phyloP scores from a whole-genome alignment of 2,888 invertebrate genomes.

The Dimorphilus gyrociliatus region DNA sequence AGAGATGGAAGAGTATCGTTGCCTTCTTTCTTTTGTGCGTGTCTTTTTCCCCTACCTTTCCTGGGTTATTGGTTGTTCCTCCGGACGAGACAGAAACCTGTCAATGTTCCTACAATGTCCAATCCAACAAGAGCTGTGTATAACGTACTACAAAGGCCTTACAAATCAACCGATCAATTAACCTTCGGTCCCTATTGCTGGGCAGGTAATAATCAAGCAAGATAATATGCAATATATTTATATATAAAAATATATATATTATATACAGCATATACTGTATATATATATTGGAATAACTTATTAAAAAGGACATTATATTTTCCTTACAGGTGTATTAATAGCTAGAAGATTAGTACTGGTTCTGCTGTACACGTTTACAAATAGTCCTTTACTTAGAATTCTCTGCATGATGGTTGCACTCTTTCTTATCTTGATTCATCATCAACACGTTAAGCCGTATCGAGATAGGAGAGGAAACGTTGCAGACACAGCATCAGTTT shows the following conservation, averaged over 20 bases:
- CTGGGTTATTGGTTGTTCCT: constrained; percentile 10
- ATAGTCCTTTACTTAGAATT: constrained; percentile 11
- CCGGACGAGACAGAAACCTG: constrained; percentile 6
- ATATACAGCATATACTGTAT: no score
- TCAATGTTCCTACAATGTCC: constrained; percentile 2
- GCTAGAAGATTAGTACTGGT: constrained; percentile 10
- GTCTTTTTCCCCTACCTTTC: constrained; percentile 12
- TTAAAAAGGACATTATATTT: no score
- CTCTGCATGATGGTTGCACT: constrained; percentile 12
- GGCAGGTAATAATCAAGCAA: no score
- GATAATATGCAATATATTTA: no score
- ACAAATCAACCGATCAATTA: constrained; percentile 8
- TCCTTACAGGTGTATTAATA: constrained; percentile 12
- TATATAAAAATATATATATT: no score
- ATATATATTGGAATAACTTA: no score
- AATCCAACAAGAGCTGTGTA: constrained; percentile 9
- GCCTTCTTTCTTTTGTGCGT: constrained; percentile 12
- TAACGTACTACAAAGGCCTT: constrained; percentile 12
- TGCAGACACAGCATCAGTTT: constrained; percentile 11
- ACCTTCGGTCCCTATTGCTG: constrained; percentile 11
- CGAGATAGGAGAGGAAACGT: constrained; percentile 12
- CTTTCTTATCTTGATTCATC: constrained; percentile 12
- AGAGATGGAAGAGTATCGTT: constrained; percentile 10
- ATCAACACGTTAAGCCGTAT: constrained; percentile 12
- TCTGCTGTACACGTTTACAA: constrained; percentile 12